Base-by-base conservation (phyloP, 2,888 invertebrate species). In the Xestia sexstrigata region DNA sequence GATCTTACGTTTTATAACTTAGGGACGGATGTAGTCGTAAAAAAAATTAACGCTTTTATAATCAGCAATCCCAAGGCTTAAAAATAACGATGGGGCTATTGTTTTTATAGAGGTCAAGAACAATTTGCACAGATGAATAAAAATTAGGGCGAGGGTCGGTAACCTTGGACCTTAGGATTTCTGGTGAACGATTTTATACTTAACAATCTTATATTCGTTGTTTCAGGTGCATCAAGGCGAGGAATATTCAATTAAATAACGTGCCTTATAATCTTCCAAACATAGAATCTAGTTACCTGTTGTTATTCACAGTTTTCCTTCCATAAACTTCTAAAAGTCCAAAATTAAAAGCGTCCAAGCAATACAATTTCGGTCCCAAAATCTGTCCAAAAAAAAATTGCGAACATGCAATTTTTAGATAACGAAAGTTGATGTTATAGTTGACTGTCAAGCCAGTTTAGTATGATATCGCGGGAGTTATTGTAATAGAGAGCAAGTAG, bases 261-360 rank as follows among this genome's bases (percentile, higher is more conserved):
- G 95, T 95, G 96, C 96, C 95, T 95, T 96, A 95, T 78, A 70
- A 70, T 91, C 90, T 91, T 92, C 90, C 85, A 78, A 79, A 83
- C 75, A 75, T 88, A 89, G 75, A 87, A 81, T 86, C 72, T 88
- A 81, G 58, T 76, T 65, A 81, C 70, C 76, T 63, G 62, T 84
- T 80, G 62, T 86, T 87, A 86, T 88, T 73, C 70, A 73, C 85
- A 82, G 79, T 84, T 76, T 87, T 88, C 87, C 89, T 90, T 90
- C 91, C 90, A 89, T 60, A 65, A 30, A 70, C 72, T 23, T 77
- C 39, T 17, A 52, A 77, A n/a, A 81, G 82, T 88, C 81, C 82
- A 81, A 83, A 81, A 70, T 77, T 75, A 26, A 68, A 80, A 55
- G 75, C 83, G 88, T 86, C 88, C 86, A 80, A 20, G 55, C 69